phyloP scores from a whole-genome alignment of 2,888 invertebrate genomes.

The Chalcosyrphus nemorum region DNA sequence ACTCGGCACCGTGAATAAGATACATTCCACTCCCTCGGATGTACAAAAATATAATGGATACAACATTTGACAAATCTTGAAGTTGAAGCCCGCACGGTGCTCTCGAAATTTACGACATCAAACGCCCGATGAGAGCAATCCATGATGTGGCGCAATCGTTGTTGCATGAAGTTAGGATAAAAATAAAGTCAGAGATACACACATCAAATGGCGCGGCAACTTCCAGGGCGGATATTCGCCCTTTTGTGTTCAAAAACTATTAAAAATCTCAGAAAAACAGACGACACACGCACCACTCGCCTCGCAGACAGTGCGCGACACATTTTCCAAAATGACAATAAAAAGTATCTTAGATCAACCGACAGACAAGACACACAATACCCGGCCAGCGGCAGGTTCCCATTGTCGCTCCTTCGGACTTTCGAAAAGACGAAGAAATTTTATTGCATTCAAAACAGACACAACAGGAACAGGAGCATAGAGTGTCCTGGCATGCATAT shows the following conservation, averaged over 20 bases:
- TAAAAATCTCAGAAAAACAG: constrained; percentile 45
- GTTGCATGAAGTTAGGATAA: constrained; percentile 25
- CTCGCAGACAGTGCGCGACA: constrained; percentile 40
- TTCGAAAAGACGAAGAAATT: no score
- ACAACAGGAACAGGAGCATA: constrained; percentile 37
- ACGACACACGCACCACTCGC: not conserved
- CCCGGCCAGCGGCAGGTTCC: constrained; percentile 55
- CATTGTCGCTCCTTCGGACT: constrained; percentile 40
- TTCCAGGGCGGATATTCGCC: constrained; percentile 69
- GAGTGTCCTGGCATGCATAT: constrained; percentile 67
- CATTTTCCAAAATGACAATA: constrained; percentile 61
- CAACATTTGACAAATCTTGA: constrained; percentile 47
- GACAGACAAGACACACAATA: constrained; percentile 36
- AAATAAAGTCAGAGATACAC: constrained; percentile 53
- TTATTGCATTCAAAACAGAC: constrained; percentile 66
- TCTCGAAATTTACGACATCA: constrained; percentile 67
- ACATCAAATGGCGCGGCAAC: constrained; percentile 71
- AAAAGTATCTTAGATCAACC: constrained; percentile 55
- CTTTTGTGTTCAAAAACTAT: constrained; percentile 70
- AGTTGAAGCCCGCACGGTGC: constrained; percentile 29
- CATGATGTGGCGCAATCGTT: constrained; percentile 36
- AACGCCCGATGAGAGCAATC: constrained; percentile 45
- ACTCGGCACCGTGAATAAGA: constrained; percentile 18
- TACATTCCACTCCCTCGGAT: not conserved
- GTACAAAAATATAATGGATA: constrained; percentile 15